Percentiles rank a stretch among this genome's conserved stretches.
Evolutionary conservation across 2,113 vertebrate genomes (phyloP).

Genomic region (Periophthalmodon schlosseri): DNA sequence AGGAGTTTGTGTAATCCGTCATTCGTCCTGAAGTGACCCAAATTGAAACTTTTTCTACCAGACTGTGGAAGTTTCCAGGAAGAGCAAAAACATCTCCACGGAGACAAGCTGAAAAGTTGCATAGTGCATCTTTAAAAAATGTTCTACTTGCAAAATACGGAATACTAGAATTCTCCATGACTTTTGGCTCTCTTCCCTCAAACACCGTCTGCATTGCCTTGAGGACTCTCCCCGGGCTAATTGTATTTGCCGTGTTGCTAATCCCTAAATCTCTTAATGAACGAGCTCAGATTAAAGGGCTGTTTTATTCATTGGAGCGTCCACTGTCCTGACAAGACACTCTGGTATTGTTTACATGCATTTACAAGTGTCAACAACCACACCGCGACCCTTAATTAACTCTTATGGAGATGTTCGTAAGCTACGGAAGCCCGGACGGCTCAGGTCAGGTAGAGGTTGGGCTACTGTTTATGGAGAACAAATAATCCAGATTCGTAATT

Average conservation of each 20-base stretch:
- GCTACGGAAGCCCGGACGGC: neutral
- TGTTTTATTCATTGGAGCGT: conserved; percentile 43
- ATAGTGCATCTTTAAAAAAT: no score
- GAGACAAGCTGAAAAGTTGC: no score
- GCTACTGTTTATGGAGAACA: no score
- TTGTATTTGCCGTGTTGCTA: conserved; percentile 50
- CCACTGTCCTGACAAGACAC: conserved; percentile 36
- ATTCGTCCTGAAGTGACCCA: no score
- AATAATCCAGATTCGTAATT: no score
- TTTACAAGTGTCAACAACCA: conserved; percentile 10
- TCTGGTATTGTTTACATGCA: conserved; percentile 44
- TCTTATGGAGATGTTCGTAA: conserved; percentile 8
- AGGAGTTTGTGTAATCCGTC: no score
- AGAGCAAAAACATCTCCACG: no score
- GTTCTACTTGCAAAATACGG: no score
- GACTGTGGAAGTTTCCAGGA: no score
- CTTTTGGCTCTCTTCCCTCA: neutral
- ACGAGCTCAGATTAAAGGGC: conserved; percentile 37
- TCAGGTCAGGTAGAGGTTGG: conserved; percentile 20
- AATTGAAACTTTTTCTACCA: no score
- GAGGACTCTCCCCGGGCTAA: conserved; percentile 47
- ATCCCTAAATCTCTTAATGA: conserved; percentile 66
- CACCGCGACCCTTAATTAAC: neutral
- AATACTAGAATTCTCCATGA: neutral
- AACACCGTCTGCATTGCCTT: conserved; percentile 20